A percentile compares a stretch with the other conserved stretches of the same genome.
These are phyloP conservation scores for Dasysyrphus albostriatus DNA, from an alignment of 2,888 invertebrate species.

Conservation along the genomic window DNA sequence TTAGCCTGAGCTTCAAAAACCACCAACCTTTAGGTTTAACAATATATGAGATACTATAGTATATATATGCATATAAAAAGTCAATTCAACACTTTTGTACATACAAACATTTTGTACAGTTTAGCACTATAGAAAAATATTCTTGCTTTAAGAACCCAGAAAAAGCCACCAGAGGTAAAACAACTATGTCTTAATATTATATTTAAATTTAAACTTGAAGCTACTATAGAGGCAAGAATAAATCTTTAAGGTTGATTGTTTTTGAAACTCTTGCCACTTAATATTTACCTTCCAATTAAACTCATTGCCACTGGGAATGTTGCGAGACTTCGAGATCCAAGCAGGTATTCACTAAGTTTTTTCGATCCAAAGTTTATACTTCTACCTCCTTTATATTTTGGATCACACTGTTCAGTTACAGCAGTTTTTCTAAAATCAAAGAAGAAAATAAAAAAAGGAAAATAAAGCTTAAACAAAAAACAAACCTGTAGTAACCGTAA, in stretches of 20 bases:
- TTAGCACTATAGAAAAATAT: not conserved
- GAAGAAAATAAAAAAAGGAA: not conserved
- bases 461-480: not conserved
- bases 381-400: conserved; percentile 45
- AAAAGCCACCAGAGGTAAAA: not conserved
- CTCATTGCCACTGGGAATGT: conserved; percentile 94
- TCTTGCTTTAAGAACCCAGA: not conserved
- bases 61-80: no score
- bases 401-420: conserved; percentile 62
- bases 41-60: not conserved
- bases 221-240: not conserved
- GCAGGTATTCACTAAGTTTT: conserved; percentile 89
- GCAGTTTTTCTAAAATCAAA: conserved; percentile 50
- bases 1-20: conserved; percentile 36
- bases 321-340: conserved; percentile 90
- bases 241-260: conserved; percentile 1
- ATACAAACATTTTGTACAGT: no score
- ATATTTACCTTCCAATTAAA: conserved; percentile 90
- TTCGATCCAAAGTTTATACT: conserved; percentile 83
- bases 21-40: not conserved
- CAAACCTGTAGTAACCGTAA: conserved; percentile 82
- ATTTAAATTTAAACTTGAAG: not conserved
- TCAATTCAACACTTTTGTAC: not conserved
- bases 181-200: no score
- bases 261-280: conserved; percentile 47